These are phyloP conservation scores for Alectura lathami DNA, from an alignment of 2,113 vertebrate species.

Conservation along the genomic window DNA sequence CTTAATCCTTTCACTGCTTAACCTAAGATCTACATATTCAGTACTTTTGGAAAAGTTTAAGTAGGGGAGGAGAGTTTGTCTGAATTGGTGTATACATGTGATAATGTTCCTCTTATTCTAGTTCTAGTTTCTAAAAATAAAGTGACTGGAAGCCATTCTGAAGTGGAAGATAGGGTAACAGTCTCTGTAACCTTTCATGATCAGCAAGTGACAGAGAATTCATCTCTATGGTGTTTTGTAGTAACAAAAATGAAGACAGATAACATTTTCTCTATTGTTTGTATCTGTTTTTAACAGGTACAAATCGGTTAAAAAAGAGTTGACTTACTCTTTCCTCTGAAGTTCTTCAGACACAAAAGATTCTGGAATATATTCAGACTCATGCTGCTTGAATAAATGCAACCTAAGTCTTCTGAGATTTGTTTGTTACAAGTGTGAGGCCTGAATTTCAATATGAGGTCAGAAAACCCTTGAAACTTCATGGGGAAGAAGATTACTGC, in stretches of 20 bases:
- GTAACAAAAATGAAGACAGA: neutral
- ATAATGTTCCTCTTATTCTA: neutral
- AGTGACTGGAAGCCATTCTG: neutral
- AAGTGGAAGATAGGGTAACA: neutral
- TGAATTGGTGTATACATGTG: neutral
- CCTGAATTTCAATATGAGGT: neutral
- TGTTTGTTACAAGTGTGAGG: neutral
- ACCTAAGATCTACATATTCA: neutral
- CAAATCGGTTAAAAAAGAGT: neutral
- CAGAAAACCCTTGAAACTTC: neutral
- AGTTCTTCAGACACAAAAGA: neutral
- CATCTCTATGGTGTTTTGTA: neutral
- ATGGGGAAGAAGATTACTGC: neutral
- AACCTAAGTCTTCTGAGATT: neutral
- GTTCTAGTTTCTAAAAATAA: conserved; percentile 11
- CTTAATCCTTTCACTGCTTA: neutral
- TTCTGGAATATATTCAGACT: neutral
- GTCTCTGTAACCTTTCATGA: neutral
- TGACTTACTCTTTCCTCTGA: neutral
- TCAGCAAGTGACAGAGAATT: neutral
- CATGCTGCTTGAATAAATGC: neutral
- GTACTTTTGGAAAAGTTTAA: neutral
- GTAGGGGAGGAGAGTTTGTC: neutral
- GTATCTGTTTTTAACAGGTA: too few relatives aligned
- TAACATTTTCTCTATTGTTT: neutral